Base-by-base conservation (phyloP, 2,797 vertebrate genomes). In the Salarias fasciatus region DNA sequence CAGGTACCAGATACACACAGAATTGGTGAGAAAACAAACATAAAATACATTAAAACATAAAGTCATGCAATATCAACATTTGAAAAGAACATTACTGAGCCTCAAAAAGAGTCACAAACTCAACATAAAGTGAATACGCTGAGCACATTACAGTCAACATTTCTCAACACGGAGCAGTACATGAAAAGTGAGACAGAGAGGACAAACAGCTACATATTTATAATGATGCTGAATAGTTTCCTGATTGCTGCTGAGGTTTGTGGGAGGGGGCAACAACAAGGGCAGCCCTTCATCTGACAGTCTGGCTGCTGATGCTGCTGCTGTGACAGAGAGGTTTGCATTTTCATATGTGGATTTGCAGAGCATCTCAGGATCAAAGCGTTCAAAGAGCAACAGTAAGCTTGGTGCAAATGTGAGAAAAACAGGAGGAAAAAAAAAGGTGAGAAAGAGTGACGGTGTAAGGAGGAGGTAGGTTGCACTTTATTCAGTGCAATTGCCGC, bases 291-390 rank as follows among this genome's bases (percentile, higher is more conserved):
- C 56, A 76, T 63, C 61, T 43, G 24, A 46, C 42, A 49, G 13
- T 45, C n/a, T 73, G 70, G 68, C 56, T 74, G 79, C 72, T 83
- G 86, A 45, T 82, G 86, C 75, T 87, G 75, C 81, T 83, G 75
- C 70, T 84, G 78, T 63, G 81, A 82, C 81, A 84, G 69, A 71
- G 65, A 29, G 60, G 63, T 75, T 70, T 74, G 31, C 2, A 9
- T 70, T 82, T 78, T 72, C 37, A 33, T 41, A 50, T 76, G 56
- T 44, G 72, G 8, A 30, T 80, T 75, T 66, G 40, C 51, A 79
- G 65, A 79, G 77, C 69, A 65, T 61, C 58, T 76, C 50, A 46
- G 41, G 73, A 75, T 79, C 69, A 83, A 77, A 80, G 78, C 83
- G 82, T 85, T 89, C 63, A 79, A 69, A 85, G 61, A 80, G 66